Percentiles rank a stretch among this genome's conserved stretches.
Evolutionary conservation across 2,888 invertebrate genomes (phyloP).

Genomic region (Pristionchus arcanus): DNA sequence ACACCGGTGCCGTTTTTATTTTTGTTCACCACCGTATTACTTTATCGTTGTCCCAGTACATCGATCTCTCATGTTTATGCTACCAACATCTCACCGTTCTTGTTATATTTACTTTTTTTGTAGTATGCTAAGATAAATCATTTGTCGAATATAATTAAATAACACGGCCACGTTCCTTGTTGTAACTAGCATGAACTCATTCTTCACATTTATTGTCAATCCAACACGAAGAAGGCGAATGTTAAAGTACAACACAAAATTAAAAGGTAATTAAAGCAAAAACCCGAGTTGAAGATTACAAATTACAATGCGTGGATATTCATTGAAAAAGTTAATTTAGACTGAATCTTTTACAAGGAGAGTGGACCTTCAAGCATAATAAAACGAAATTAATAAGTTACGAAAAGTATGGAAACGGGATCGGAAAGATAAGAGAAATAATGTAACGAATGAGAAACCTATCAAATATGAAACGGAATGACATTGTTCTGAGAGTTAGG

Average conservation of each 20-base stretch:
- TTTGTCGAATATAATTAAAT: too few species aligned
- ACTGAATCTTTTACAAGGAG: not conserved
- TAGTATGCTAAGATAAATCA: not conserved
- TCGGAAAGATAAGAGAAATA: not conserved
- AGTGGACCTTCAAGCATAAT: not conserved
- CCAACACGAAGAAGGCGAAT: not conserved
- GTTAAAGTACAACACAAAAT: not conserved
- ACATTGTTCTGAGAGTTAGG: not conserved
- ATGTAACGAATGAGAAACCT: too few species aligned
- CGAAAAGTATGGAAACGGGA: too few species aligned
- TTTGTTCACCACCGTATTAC: not conserved
- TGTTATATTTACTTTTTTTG: not conserved
- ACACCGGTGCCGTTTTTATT: not conserved
- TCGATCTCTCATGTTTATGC: not conserved
- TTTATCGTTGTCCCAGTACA: not conserved
- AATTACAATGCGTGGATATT: too few species aligned
- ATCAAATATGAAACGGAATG: too few species aligned
- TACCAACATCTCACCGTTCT: not conserved
- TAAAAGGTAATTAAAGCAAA: conserved; percentile 3
- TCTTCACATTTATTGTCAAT: not conserved
- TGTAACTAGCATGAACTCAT: too few species aligned
- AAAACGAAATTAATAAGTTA: too few species aligned
- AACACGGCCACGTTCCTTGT: too few species aligned
- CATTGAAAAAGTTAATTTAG: not conserved
- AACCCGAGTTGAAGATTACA: not conserved